Conservation (phyloP, 2,797 vertebrate species). For the Etheostoma perlongum region DNA sequence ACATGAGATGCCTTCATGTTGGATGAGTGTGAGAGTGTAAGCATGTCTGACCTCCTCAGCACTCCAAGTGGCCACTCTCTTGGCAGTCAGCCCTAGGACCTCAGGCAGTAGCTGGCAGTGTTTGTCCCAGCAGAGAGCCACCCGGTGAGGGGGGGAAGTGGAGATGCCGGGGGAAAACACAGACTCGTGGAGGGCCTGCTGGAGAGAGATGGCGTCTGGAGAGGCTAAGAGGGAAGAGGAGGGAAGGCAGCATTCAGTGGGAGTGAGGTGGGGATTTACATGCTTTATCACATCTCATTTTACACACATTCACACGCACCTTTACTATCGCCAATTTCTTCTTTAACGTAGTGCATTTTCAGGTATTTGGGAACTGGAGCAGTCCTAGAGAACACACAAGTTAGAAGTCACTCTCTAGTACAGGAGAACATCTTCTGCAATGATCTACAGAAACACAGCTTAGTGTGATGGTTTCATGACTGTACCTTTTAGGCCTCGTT, state of each 20-base stretch:
- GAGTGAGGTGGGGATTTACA: background rate
- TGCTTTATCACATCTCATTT: background rate
- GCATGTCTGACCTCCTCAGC: slow-evolving; percentile 89
- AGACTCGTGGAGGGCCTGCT: slow-evolving; percentile 94
- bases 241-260: slow-evolving; percentile 12
- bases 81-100: slow-evolving; percentile 91
- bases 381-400: slow-evolving; percentile 73
- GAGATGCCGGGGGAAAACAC: slow-evolving; percentile 91
- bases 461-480: background rate
- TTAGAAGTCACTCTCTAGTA: slow-evolving; percentile 2
- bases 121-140: slow-evolving; percentile 92
- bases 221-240: slow-evolving; percentile 57
- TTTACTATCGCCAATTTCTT: slow-evolving; percentile 86
- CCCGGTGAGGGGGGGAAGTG: slow-evolving; percentile 83
- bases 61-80: slow-evolving; percentile 91
- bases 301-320: slow-evolving; percentile 62
- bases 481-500: slow-evolving; percentile 80
- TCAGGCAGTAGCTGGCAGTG: slow-evolving; percentile 94
- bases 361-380: slow-evolving; percentile 86
- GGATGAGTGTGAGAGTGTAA: slow-evolving; percentile 35
- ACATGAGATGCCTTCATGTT: slow-evolving; percentile 38
- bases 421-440: slow-evolving; percentile 11
- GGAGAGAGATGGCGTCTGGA: slow-evolving; percentile 84
- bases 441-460: slow-evolving; percentile 11
- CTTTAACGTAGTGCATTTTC: slow-evolving; percentile 90